phyloP scores from a whole-genome alignment of 2,113 vertebrate species.

The Capreolus pygargus region DNA sequence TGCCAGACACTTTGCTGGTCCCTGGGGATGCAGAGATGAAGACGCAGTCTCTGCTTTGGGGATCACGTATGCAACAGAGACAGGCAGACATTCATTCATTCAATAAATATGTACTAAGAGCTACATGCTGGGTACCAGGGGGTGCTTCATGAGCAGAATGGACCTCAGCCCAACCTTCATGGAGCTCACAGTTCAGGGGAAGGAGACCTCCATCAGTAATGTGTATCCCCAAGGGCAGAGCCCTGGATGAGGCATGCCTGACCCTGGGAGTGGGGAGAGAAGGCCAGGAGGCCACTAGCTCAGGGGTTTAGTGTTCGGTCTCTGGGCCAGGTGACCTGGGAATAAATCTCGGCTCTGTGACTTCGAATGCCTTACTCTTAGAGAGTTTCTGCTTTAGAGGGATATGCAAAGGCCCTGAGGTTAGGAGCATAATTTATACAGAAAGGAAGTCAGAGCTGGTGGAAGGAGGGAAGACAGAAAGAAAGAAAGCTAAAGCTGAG shows the following conservation, averaged over 20 bases:
- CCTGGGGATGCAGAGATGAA: not conserved
- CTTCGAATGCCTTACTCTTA: not conserved
- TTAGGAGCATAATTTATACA: too few species aligned
- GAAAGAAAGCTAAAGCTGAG: not conserved
- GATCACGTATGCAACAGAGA: not conserved
- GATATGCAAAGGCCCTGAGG: not conserved
- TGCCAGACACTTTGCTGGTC: not conserved
- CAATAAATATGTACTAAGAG: accelerated
- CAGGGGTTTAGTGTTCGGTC: not conserved
- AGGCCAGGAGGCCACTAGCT: accelerated
- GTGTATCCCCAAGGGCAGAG: accelerated
- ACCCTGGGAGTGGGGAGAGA: accelerated
- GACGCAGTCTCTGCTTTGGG: not conserved
- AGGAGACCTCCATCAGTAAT: not conserved
- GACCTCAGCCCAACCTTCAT: not conserved
- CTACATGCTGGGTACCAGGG: not conserved
- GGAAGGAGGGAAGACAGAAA: not conserved
- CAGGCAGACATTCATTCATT: not conserved
- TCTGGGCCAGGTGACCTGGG: not conserved
- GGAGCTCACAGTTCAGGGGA: not conserved
- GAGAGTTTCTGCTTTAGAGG: not conserved
- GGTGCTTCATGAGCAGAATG: not conserved
- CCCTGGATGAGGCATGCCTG: not conserved
- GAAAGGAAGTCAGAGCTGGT: not conserved
- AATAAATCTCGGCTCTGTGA: not conserved